Conservation (phyloP, 2,113 vertebrate genomes). For the Miniopterus natalensis region DNA sequence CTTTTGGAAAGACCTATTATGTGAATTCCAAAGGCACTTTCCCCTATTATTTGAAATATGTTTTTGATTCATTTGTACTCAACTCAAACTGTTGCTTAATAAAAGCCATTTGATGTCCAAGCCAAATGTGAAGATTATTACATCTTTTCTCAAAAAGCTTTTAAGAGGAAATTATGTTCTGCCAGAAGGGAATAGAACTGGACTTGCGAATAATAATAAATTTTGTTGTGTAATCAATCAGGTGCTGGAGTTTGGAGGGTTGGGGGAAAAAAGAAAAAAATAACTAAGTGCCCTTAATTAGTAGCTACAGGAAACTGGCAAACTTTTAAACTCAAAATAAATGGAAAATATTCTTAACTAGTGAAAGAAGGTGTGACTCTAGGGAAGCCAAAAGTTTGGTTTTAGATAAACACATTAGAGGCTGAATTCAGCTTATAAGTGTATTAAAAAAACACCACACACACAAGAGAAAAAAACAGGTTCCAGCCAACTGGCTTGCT, state of each 20-base stretch:
- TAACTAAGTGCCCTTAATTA: not conserved
- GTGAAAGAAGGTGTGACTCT: constrained; percentile 19
- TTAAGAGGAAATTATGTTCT: constrained; percentile 29
- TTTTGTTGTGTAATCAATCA: not conserved
- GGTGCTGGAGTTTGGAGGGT: not conserved
- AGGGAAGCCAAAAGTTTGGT: not conserved
- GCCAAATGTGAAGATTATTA: constrained; percentile 57
- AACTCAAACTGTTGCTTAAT: constrained; percentile 56
- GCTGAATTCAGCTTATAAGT: constrained; percentile 47
- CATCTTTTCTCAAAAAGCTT: constrained; percentile 19
- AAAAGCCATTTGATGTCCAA: constrained; percentile 53
- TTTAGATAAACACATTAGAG: constrained; percentile 47
- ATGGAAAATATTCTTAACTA: not conserved
- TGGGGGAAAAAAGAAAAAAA: not conserved
- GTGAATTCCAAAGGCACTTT: constrained; percentile 24
- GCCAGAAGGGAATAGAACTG: not conserved
- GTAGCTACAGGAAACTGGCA: not conserved
- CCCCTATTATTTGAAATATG: constrained; percentile 24
- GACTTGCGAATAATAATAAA: not conserved
- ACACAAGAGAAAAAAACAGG: not conserved
- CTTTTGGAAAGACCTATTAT: not conserved
- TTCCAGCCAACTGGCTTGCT: constrained; percentile 52
- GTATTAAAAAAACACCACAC: not conserved
- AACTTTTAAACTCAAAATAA: constrained; percentile 35
- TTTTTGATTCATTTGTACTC: constrained; percentile 50